Evolutionary conservation across 2,113 vertebrate species (phyloP), one percentile per base, ranked within the genome.

Genomic region (Periophthalmus modestus): DNA sequence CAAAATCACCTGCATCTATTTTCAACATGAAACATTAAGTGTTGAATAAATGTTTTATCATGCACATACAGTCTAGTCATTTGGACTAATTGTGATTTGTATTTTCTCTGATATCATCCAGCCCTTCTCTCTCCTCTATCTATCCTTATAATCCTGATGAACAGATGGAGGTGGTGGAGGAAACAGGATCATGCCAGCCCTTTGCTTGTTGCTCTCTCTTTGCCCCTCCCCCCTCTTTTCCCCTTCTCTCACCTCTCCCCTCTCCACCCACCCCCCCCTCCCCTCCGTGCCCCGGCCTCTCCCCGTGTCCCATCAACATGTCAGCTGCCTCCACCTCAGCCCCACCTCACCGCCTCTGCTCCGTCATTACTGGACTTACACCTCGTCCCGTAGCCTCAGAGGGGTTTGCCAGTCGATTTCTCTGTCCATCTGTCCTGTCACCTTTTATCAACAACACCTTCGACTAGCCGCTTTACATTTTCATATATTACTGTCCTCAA

Each of bases 111-210:
- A 57, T 54, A 63, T 79, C 63, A 72, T 24, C 50, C 77, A 58
- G 77, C 57, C 33, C 34, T 66, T 66, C 46, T 47, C 70, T 66
- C 50, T 68, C 74, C 70, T 68, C 67, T 57, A 19, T 79, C 72
- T 71, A 24, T 62, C 71, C 68, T 86, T 85, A 76, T 90, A 88
- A 91, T 90, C 86, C 83, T 58, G 50, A 75, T 23, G 83, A 90
- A 87, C 86, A 88, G 88, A 89, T 90, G 89, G 83, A 43, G 39
- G 28, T 80, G 81, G 79, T 81, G 70, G 66, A 86, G 71, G n/a
- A 66, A 81, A 68, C 62, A 24, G 73, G 70, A 73, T 18, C 68
- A 65, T 76, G 82, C 82, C 86, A 89, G 87, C 82, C 86, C 85
- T 74, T 83, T 88, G 83, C 73, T 0, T 72, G 58, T 61, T 33